Percentiles rank a stretch among this genome's conserved stretches.
Evolutionary conservation across 1,140 invertebrate genomes (phyloP).

Genomic region (Drosophila melanica): DNA sequence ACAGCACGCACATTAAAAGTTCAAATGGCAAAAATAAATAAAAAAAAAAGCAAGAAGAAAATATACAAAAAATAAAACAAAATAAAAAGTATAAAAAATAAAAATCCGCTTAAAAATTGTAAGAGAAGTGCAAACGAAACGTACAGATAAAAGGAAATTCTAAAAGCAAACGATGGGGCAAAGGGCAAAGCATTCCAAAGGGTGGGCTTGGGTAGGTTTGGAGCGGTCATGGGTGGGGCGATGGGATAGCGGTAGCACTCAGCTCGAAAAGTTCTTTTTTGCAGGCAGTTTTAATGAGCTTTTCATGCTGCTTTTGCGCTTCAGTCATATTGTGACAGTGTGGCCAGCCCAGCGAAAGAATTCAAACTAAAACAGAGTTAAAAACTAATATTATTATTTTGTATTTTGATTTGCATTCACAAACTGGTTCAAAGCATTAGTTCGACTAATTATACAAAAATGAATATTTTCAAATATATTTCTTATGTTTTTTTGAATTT

Average conservation of each 20-base stretch:
- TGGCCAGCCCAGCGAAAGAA: background rate
- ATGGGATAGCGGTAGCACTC: background rate
- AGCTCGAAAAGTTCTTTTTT: slow-evolving; percentile 3
- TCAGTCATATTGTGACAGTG: slow-evolving; percentile 19
- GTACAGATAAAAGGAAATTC: slow-evolving; percentile 55
- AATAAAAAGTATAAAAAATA: slow-evolving; percentile 24
- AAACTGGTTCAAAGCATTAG: no score
- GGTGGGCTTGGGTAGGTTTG: background rate
- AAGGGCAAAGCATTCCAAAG: slow-evolving; percentile 2
- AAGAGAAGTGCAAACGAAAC: slow-evolving; percentile 43
- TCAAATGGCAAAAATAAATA: slow-evolving; percentile 66
- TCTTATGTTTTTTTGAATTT: no score
- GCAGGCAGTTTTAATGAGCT: slow-evolving; percentile 38
- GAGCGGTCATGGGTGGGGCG: background rate
- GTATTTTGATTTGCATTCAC: no score
- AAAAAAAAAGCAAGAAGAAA: no score
- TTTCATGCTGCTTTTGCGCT: slow-evolving; percentile 35
- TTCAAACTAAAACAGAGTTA: no score
- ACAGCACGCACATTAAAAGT: slow-evolving; percentile 77
- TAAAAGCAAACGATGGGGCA: slow-evolving; percentile 39
- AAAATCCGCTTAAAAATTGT: slow-evolving; percentile 72
- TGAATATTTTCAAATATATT: no score
- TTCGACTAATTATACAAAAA: no score
- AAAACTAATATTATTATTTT: no score
- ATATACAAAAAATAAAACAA: slow-evolving; percentile 22